Base-by-base conservation (phyloP, 2,888 invertebrate species). In the Platypus cylindrus region DNA sequence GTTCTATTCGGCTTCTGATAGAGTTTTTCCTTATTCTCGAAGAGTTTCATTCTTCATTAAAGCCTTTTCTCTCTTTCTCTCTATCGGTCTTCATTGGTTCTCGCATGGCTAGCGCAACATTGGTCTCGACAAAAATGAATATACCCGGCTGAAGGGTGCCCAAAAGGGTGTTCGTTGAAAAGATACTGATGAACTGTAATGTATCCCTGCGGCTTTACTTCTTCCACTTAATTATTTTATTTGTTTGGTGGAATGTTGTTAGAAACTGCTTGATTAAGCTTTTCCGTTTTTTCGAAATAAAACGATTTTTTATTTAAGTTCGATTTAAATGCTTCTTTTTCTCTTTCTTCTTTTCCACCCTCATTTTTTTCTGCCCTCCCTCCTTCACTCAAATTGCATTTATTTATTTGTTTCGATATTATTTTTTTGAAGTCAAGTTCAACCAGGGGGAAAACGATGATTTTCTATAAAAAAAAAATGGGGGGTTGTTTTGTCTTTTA, bases 181-280 rank as follows among this genome's bases (percentile, higher is more conserved):
- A 39, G 39, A 40, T 34, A 40, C 40, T 40, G 37, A 40, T 40
- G 40, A 40, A 37, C 40, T 27, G 40, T 40, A 40, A 40, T 40
- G 37, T 40, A 37, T 36, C 40, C 40, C 40, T 31, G 40, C 36
- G 40, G 37, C 37, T 36, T 37, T 34, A 24, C 37, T 34, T 36
- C 34, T 40, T 34, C 34, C 37, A 40, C 34, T 40, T 40, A 37
- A 40, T 40, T 40, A 40, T 40, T 40, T 40, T 40, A 40, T 40
- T 40, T 37, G 37, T 40, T 40, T 33, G 36, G 22, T 18, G 20
- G 27, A 40, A 32, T 40, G 36, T 30, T 33, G 40, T 34, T 40
- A 15, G 22, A 30, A 33, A 33, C 36, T 30, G 36, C 33, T 31
- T 40, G 40, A 40, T 40, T 36, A 40, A 34, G 36, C 32, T 36